Evolutionary conservation across 2,797 vertebrate species (phyloP).

Genomic region (Mionectes olivaceus): DNA sequence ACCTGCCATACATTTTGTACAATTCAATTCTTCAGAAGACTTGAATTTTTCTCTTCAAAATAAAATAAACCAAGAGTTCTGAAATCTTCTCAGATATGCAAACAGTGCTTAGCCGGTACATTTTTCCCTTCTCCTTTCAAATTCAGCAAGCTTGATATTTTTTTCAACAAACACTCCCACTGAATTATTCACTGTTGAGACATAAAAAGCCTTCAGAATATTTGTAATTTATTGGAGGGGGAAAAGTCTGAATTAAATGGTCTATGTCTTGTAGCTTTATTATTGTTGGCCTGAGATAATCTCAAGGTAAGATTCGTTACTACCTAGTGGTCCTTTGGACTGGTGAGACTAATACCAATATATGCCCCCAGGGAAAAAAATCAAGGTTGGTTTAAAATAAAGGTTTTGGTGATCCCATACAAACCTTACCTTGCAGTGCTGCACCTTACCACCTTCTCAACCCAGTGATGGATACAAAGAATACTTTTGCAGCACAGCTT

Average conservation of each 20-base stretch:
- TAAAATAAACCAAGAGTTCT: not conserved
- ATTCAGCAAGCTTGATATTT: not conserved
- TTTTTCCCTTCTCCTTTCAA: not conserved
- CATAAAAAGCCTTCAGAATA: not conserved
- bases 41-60: not conserved
- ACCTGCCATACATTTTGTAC: not conserved
- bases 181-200: not conserved
- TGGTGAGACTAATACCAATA: not conserved
- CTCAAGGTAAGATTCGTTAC: not conserved
- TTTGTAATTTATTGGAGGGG: not conserved
- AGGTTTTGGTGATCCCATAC: not conserved
- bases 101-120: not conserved
- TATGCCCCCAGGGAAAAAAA: not conserved
- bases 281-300: not conserved
- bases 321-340: not conserved
- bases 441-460: not conserved
- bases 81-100: not conserved
- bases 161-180: not conserved
- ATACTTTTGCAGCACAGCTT: not conserved
- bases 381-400: not conserved
- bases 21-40: not conserved
- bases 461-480: not conserved
- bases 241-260: not conserved
- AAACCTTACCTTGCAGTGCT: not conserved
- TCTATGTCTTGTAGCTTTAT: not conserved